These are phyloP conservation scores for Caenorhabditis sinica DNA, from an alignment of 2,888 invertebrate genomes.

Conservation along the genomic window DNA sequence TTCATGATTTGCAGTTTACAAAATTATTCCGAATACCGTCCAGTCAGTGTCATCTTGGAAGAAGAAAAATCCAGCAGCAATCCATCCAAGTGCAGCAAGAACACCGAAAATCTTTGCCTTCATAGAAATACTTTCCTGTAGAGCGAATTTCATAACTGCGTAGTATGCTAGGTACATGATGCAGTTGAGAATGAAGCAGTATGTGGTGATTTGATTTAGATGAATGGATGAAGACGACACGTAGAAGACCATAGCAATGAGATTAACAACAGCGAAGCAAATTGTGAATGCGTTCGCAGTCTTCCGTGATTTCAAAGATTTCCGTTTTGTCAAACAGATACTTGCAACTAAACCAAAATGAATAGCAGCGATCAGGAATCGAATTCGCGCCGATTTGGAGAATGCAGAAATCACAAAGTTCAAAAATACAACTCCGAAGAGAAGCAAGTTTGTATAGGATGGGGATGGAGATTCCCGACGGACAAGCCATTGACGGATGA, in stretches of 20 bases:
- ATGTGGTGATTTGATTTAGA: conserved; percentile 56
- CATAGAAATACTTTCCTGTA: conserved; percentile 13
- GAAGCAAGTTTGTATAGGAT: conserved; percentile 45
- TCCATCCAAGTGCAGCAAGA: conserved; percentile 31
- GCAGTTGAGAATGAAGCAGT: conserved; percentile 50
- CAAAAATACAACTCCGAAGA: conserved; percentile 35
- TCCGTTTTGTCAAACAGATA: conserved; percentile 24
- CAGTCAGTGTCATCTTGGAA: conserved; percentile 59
- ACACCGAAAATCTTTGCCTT: conserved; percentile 16
- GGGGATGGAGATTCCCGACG: conserved; percentile 52
- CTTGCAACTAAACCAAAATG: conserved; percentile 8
- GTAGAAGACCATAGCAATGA: background rate
- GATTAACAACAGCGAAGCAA: conserved; percentile 17
- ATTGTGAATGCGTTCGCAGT: background rate
- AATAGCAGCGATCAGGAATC: conserved; percentile 23
- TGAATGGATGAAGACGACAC: conserved; percentile 19
- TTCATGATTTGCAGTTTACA: background rate
- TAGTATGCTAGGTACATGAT: conserved; percentile 51
- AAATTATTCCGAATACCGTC: conserved; percentile 36
- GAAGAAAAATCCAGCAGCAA: conserved; percentile 35
- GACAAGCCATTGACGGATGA: conserved; percentile 59
- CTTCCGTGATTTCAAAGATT: conserved; percentile 7
- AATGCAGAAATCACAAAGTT: conserved; percentile 51
- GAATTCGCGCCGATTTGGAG: conserved; percentile 9
- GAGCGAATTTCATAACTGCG: conserved; percentile 29